Base-by-base conservation (phyloP, 2,888 invertebrate species). In the Ophion slaviceki region DNA sequence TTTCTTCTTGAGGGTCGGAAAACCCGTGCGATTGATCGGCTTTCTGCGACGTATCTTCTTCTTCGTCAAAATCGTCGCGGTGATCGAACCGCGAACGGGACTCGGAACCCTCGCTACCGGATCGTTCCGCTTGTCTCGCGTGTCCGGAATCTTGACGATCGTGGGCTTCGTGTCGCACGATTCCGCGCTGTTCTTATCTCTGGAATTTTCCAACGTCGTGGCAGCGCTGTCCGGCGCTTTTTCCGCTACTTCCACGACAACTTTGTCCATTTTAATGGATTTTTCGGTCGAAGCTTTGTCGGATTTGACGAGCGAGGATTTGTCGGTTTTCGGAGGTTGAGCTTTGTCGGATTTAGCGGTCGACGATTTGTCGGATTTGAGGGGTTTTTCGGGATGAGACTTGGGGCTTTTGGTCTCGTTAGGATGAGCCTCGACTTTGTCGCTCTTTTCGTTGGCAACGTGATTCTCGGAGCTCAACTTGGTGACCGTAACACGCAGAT, bases 21-120 rank as follows among this genome's bases (percentile, higher is more conserved):
- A 98, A 4, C 98, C 98, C 24, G 98, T 98, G 89, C 97, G 95
- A 92, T 98, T 98, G 64, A 97, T 96, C 28, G 97, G 96, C 92
- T 98, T 97, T 62, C 97, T 95, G 89, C 97, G 95, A 24, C 95
- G 93, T 10, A 95, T 93, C 88, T 95, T 95, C 89, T 95, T 95
- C 90, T 96, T 95, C 2, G 91, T 87, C 2, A 92, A 82, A 5
- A 90, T 89, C 67, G 90, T 80, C 76, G 91, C 89, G 17, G 90
- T 88, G 67, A 84, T 24, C 45, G 87, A 66, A 82, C 87, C 83
- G 7, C 85, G 67, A 0, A 90, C 53, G 11, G 53, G 87, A 82
- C 89, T 91, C 47, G 90, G 82, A 24, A 89, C 76, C 28, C 74
- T 88, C 10, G 79, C 28, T 1, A 20, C 10, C 2, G 64, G 53